Evolutionary conservation across 2,888 invertebrate genomes (phyloP).

Genomic region (Stenodema calcarata): DNA sequence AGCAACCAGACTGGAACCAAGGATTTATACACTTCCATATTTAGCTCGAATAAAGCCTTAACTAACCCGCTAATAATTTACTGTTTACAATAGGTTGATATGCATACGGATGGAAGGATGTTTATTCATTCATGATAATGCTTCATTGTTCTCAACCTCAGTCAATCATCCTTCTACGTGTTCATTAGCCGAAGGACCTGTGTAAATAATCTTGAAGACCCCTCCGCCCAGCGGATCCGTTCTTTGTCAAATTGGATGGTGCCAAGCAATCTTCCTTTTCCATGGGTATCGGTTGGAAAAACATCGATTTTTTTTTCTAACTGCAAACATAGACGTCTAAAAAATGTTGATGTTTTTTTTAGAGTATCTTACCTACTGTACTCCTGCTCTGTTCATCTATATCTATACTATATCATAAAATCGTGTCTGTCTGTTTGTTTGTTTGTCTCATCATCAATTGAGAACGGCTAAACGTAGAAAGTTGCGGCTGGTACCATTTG

Average conservation of each 20-base stretch:
- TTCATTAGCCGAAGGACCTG: background rate
- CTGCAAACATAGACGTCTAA: too few species aligned
- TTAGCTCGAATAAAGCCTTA: background rate
- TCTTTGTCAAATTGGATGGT: background rate
- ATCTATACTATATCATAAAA: too few species aligned
- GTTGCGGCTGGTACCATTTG: too few species aligned
- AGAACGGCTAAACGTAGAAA: too few species aligned
- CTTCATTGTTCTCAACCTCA: background rate
- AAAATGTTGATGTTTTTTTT: too few species aligned
- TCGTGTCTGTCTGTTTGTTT: too few species aligned
- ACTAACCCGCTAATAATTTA: background rate
- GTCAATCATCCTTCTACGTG: slow-evolving; percentile 2
- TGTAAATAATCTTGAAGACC: background rate
- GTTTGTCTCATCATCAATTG: too few species aligned
- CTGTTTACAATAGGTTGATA: slow-evolving; percentile 7
- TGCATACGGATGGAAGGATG: background rate
- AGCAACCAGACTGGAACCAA: background rate
- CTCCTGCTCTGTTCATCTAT: too few species aligned
- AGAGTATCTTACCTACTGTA: too few species aligned
- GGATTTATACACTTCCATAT: background rate
- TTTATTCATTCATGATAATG: slow-evolving; percentile 14
- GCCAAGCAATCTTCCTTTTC: background rate
- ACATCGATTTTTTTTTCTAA: too few species aligned
- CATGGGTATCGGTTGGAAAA: too few species aligned
- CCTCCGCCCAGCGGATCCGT: background rate